phyloP scores from a whole-genome alignment of 2,888 invertebrate species.

The Drosophila setosimentum region DNA sequence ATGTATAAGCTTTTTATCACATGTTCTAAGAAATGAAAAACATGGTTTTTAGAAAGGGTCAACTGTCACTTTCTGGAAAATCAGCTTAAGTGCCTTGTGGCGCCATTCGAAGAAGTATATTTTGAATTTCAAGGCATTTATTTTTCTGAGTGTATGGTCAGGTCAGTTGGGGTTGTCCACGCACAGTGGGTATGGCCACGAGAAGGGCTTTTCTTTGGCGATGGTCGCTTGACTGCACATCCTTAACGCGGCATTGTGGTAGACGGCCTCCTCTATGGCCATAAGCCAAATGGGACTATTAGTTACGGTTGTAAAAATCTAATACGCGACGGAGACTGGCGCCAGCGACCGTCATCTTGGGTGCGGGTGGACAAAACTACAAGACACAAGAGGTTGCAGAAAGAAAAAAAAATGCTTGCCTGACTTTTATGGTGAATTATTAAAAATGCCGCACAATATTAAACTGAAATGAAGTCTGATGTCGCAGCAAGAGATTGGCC shows the following conservation, averaged over 20 bases:
- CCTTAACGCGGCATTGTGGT: conserved; percentile 24
- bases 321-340: conserved; percentile 71
- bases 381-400: conserved; percentile 4
- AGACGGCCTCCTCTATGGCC: conserved; percentile 61
- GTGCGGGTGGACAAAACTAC: conserved; percentile 44
- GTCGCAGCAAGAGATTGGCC: conserved; percentile 23
- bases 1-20: background rate
- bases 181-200: conserved; percentile 2
- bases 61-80: background rate
- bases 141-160: conserved; percentile 16
- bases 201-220: background rate
- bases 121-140: background rate
- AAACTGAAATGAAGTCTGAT: conserved; percentile 66
- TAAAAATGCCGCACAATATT: conserved; percentile 74
- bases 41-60: background rate
- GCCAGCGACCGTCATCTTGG: conserved; percentile 53
- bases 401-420: conserved; percentile 48
- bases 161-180: conserved; percentile 25
- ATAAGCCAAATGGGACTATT: conserved; percentile 79
- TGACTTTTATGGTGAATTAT: conserved; percentile 80
- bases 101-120: background rate
- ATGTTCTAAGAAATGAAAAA: background rate
- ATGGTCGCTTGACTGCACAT: conserved; percentile 48
- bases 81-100: background rate
- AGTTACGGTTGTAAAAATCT: conserved; percentile 80